Evolutionary conservation across 2,888 invertebrate species (phyloP), one percentile per base, ranked within the genome.

Genomic region (Synanthedon tipuliformis): DNA sequence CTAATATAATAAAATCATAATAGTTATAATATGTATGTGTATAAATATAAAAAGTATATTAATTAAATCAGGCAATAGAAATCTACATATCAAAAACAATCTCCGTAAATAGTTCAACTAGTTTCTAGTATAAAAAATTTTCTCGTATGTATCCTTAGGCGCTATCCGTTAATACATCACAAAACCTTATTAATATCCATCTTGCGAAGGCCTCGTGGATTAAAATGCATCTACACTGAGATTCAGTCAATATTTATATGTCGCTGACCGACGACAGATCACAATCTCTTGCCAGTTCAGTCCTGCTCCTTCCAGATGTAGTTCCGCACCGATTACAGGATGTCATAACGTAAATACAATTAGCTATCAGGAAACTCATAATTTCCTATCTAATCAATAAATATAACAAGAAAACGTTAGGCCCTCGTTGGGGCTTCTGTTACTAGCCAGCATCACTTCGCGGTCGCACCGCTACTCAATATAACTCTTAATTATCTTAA

Each of bases 71-170:
- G 86, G 85, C 85, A 80, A 87, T 88, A 88, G 78, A 83, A 85
- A 81, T 87, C 84, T 88, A 88, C 85, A 82, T 86, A 87, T 87
- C 87, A 87, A 86, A 87, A 88, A 88, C 88, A 88, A 88, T 88
- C 88, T 88, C 86, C 88, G 87, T 87, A 88, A 86, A 86, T 87
- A 88, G 85, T 83, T 86, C 80, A 85, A 83, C 86, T 87, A 63
- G 63, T 84, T 78, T 81, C 85, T 88, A 88, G 84, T 88, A 88
- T 88, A 88, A 88, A 49, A 88, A 88, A 85, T 83, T 83, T 85
- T 87, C 85, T 87, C 87, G 86, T 87, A 87, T 85, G 86, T 85
- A 83, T 88, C 86, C 84, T 86, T 86, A 88, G 86, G 88, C 88
- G 86, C 87, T 88, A 88, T 87, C 88, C 87, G 77, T 87, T 83